A percentile compares a stretch with the other conserved stretches of the same genome.
phyloP scores from a whole-genome alignment of 2,888 invertebrate genomes.

The Phoronis australis region DNA sequence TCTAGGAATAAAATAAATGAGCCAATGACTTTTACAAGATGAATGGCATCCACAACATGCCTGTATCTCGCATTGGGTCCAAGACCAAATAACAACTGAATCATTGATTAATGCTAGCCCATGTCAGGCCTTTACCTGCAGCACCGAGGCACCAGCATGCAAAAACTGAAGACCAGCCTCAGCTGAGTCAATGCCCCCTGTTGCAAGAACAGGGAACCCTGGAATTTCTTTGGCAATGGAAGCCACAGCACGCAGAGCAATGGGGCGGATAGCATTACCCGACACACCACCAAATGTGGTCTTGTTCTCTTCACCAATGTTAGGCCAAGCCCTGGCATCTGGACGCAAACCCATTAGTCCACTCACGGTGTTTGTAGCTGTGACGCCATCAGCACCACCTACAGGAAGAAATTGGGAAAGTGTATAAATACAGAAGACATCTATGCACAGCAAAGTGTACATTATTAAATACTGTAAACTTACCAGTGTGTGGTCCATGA shows the following conservation, averaged over 20 bases:
- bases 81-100: no score
- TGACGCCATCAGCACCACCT: slow-evolving; percentile 91
- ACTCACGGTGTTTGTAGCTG: slow-evolving; percentile 95
- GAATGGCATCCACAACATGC: no score
- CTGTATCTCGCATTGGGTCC: no score
- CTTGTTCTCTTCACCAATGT: slow-evolving; percentile 69
- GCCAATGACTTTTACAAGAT: no score
- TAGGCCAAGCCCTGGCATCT: slow-evolving; percentile 86
- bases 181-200: slow-evolving; percentile 95
- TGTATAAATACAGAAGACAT: no score
- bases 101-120: no score
- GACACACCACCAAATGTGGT: slow-evolving; percentile 95
- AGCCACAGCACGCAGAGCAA: slow-evolving; percentile 86
- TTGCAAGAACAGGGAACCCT: slow-evolving; percentile 87
- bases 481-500: no score
- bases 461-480: no score
- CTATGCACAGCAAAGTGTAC: no score
- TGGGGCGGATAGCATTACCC: slow-evolving; percentile 89
- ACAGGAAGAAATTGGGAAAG: slow-evolving; percentile 9
- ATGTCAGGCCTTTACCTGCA: no score
- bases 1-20: no score
- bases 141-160: slow-evolving; percentile 82
- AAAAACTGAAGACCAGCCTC: slow-evolving; percentile 92
- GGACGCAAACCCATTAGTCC: slow-evolving; percentile 83
- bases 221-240: slow-evolving; percentile 76